Conservation (phyloP, 2,113 vertebrate species). For the Lichenostomus cassidix region DNA sequence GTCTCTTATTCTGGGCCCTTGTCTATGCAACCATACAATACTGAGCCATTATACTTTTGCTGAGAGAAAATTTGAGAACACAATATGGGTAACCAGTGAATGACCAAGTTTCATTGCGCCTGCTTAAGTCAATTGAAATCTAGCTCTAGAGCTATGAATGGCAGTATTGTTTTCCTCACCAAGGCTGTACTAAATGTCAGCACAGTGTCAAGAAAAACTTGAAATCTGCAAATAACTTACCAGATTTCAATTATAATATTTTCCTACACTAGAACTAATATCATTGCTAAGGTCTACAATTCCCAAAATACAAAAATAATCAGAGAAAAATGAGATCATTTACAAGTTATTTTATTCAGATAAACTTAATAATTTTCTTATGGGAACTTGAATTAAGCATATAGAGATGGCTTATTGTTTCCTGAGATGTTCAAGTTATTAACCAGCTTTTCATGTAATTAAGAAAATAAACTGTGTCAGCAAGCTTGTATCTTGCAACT, state of each 20-base stretch:
- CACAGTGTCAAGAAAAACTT: constrained; percentile 80
- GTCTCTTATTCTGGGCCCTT: constrained; percentile 85
- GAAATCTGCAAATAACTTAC: constrained; percentile 81
- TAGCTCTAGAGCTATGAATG: constrained; percentile 85
- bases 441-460: constrained; percentile 49
- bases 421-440: constrained; percentile 60
- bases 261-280: constrained; percentile 82
- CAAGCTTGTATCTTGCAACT: background rate
- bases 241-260: constrained; percentile 80
- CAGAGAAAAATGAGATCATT: constrained; percentile 60
- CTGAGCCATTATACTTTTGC: constrained; percentile 86
- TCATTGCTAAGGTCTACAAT: constrained; percentile 72
- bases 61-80: constrained; percentile 92
- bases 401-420: constrained; percentile 45
- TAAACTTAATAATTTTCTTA: constrained; percentile 63
- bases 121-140: constrained; percentile 87
- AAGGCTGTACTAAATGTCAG: constrained; percentile 84
- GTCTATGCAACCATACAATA: constrained; percentile 85
- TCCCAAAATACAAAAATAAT: constrained; percentile 66
- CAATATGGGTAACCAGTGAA: constrained; percentile 86
- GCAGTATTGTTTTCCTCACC: constrained; percentile 84
- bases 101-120: constrained; percentile 88
- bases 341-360: constrained; percentile 67
- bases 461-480: constrained; percentile 52
- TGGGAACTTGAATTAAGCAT: constrained; percentile 36